Evolutionary conservation across 2,797 vertebrate genomes (phyloP), one percentile per base, ranked within the genome.

Genomic region (Poecilia wingei): DNA sequence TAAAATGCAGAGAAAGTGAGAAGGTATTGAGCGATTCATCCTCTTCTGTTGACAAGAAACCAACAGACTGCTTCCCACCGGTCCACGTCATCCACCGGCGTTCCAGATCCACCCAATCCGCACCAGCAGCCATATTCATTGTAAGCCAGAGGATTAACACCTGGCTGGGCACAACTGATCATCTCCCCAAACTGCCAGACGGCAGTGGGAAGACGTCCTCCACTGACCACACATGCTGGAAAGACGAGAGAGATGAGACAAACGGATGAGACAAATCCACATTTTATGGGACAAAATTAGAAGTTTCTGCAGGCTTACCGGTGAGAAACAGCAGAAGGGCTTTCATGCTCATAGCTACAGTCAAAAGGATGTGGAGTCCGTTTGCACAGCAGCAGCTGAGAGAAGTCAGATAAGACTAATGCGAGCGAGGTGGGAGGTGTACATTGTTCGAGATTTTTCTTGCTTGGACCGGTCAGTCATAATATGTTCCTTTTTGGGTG

Each of bases 81-180:
- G 86, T 95, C 95, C 70, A 92, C 2, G 0, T 87, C 92, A 7
- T 96, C 95, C 53, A 39, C 53, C 4, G 95, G 94, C 0, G 75
- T 77, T 36, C 92, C 95, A 0, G 0, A 20, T 0, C 95, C 95
- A 0, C 95, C 93, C 0, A 95, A 57, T 25, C 95, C 95, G 12
- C 95, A 95, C 91, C 91, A 94, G 84, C 95, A 96, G 79, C 95
- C 95, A 0, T 96, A 96, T 2, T 93, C 1, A 12, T 81, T 95
- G 88, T 93, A 95, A 0, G 0, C 13, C 0, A 95, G 39, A 6
- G 95, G 77, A 81, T 66, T 94, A 2, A 86, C 78, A 0, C 77
- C 86, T 0, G 95, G 94, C 90, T 95, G 94, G 75, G 45, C 0
- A 1, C 95, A 96, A 3, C 3, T 0, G 76, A 95, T 95, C 93